Conservation (phyloP, 2,888 invertebrate species). For the Leptinotarsa juncta region DNA sequence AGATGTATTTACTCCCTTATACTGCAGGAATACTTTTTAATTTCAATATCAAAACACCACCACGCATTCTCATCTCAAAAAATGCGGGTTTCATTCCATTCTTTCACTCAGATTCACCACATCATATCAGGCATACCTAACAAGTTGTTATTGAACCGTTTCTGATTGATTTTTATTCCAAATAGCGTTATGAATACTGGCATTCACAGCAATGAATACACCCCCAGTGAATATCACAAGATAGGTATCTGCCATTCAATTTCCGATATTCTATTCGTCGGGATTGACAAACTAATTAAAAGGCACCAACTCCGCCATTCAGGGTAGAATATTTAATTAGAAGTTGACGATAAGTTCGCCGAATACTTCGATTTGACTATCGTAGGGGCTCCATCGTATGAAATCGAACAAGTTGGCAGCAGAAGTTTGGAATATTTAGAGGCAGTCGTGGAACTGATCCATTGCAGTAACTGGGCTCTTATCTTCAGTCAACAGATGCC, state of each 20-base stretch:
- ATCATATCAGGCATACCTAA: background rate
- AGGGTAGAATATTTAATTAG: slow-evolving; percentile 22
- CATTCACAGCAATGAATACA: slow-evolving; percentile 13
- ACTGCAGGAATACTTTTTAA: background rate
- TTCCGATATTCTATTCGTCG: slow-evolving; percentile 3
- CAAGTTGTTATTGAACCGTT: slow-evolving; percentile 11
- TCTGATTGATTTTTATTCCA: slow-evolving; percentile 2
- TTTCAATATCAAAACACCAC: background rate
- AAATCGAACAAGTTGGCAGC: slow-evolving; percentile 2
- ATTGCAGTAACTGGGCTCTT: background rate
- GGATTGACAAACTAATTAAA: slow-evolving; percentile 20
- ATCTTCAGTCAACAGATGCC: slow-evolving; percentile 6
- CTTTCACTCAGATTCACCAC: background rate
- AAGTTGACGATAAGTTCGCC: slow-evolving; percentile 13
- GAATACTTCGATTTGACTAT: background rate
- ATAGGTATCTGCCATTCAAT: slow-evolving; percentile 15
- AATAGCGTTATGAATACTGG: slow-evolving; percentile 2
- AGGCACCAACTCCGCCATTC: slow-evolving; percentile 15
- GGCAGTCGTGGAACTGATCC: slow-evolving; percentile 1
- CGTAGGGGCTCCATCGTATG: background rate
- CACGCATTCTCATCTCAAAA: background rate
- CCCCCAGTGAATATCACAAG: background rate
- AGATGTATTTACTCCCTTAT: no score
- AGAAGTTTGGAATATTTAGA: background rate
- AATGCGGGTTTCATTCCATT: background rate